Base-by-base conservation (phyloP, 2,888 invertebrate species). In the Nycteola revayana region DNA sequence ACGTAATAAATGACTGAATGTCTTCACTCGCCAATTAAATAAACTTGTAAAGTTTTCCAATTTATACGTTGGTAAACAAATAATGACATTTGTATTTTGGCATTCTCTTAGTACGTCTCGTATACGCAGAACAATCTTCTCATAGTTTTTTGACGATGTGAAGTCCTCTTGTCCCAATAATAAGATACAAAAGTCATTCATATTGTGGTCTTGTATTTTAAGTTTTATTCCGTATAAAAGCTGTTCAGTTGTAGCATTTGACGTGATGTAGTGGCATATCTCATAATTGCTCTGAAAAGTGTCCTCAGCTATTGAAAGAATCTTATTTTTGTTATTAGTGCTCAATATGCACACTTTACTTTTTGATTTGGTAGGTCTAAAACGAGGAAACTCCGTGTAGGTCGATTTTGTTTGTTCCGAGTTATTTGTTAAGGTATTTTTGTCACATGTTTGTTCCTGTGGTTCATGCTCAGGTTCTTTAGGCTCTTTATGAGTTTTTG, bases 41-140 rank as follows among this genome's bases (percentile, higher is more conserved):
- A n/a, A n/a, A n/a, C n/a, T n/a, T n/a, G n/a, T n/a, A n/a, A n/a
- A n/a, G n/a, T n/a, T n/a, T n/a, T n/a, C n/a, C n/a, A n/a, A 18
- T 20, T 32, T 32, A 32, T 20, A 32, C 7, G 32, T 32, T 4
- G 32, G 25, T 21, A 32, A 9, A 1, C 25, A 11, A 3, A 26
- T 26, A 20, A 32, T 32, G 9, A 32, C 25, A n/a, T 32, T 32
- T 3, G 32, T 32, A 8, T 32, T 20, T 1, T 21, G 21, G 9
- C 9, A 9, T 7, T 6, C 4, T 6, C 7, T 9, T 31, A 31
- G n/a, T 5, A 10, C 9, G 8, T 8, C 1, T 18, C 26, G 7
- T 1, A 32, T 26, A 11, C 11, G 7, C 7, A 20, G 22, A 7
- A 32, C 10, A 1, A 31, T 2, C 3, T 24, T 25, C 5, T 2